These are phyloP conservation scores for Elanoides forficatus DNA, from an alignment of 2,113 vertebrate species.

Conservation along the genomic window DNA sequence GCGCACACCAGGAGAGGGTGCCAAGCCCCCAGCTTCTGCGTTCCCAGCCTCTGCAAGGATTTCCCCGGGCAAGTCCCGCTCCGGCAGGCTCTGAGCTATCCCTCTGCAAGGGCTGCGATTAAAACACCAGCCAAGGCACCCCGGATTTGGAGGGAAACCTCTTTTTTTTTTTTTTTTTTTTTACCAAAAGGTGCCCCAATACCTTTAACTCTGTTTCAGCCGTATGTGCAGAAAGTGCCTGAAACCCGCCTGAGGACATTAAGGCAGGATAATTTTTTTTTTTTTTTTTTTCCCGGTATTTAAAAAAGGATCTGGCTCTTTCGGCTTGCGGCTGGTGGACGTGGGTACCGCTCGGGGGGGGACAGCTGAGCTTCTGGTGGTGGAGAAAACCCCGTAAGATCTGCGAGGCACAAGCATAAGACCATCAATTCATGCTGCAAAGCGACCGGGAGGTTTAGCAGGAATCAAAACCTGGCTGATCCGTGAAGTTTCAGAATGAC, in stretches of 20 bases:
- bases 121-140: not conserved
- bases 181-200: not conserved
- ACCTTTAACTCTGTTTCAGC: not conserved
- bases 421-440: not conserved
- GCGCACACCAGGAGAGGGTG: conserved; percentile 38
- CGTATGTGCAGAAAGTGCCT: not conserved
- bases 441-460: not conserved
- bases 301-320: not conserved
- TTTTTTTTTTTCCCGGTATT: not conserved
- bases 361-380: not conserved
- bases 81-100: not conserved
- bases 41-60: not conserved
- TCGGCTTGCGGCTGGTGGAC: not conserved
- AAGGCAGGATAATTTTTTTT: not conserved
- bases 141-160: not conserved
- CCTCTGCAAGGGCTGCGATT: not conserved
- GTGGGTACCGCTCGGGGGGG: not conserved
- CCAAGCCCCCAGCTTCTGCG: not conserved
- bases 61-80: fast-evolving
- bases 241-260: not conserved
- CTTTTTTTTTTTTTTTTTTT: fast-evolving
- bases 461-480: not conserved
- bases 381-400: not conserved
- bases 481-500: not conserved
- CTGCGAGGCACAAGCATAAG: not conserved